phyloP scores from a whole-genome alignment of 2,888 invertebrate species.

The Tipula unca region DNA sequence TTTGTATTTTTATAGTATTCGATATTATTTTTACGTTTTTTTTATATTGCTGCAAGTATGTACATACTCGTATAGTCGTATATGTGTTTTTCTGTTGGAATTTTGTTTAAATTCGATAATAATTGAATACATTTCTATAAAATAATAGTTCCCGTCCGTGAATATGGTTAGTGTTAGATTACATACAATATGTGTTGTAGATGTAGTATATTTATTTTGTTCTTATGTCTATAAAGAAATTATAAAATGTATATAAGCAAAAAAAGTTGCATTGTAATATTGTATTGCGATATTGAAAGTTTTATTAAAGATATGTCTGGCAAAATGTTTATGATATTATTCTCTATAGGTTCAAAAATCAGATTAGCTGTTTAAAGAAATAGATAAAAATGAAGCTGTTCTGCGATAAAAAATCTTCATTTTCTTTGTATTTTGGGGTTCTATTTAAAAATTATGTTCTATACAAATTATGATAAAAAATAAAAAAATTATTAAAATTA shows the following conservation, averaged over 20 bases:
- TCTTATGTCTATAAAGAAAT: not conserved
- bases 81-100: not conserved
- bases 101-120: slow-evolving; percentile 18
- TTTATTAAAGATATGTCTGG: slow-evolving; percentile 15
- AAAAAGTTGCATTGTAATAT: not conserved
- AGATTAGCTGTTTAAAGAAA: not conserved
- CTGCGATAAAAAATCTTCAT: not conserved
- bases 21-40: not conserved
- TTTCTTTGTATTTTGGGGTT: too few relatives aligned
- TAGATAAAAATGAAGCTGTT: not conserved
- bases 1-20: too few relatives aligned
- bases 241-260: not conserved
- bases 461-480: too few relatives aligned
- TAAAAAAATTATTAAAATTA: not conserved
- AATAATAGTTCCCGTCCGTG: not conserved
- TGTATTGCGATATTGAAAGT: not conserved
- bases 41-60: not conserved
- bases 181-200: not conserved
- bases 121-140: slow-evolving; percentile 16
- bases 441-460: too few relatives aligned
- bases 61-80: not conserved
- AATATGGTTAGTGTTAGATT: slow-evolving; percentile 3
- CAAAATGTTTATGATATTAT: slow-evolving; percentile 17
- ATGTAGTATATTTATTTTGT: not conserved
- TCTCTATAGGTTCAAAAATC: slow-evolving; percentile 19